Conservation (phyloP, 2,797 vertebrate species). For the Botia almorhae region DNA sequence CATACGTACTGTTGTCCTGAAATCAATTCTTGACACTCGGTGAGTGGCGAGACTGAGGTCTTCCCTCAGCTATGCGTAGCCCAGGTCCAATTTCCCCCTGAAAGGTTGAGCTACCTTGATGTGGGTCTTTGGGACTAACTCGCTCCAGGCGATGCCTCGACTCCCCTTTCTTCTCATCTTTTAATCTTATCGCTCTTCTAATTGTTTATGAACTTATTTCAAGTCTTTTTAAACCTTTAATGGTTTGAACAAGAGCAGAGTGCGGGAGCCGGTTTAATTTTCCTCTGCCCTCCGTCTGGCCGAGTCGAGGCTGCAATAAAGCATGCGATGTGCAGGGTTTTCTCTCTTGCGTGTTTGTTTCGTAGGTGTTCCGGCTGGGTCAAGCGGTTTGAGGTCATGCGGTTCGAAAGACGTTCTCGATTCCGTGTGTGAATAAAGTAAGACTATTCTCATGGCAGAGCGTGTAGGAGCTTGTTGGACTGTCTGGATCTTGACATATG, state of each 20-base stretch:
- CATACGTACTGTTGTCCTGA: constrained; percentile 5
- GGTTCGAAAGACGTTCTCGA: not conserved
- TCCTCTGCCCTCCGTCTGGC: not conserved
- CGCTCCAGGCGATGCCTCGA: constrained; percentile 54
- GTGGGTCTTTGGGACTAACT: constrained; percentile 43
- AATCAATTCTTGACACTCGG: constrained; percentile 34
- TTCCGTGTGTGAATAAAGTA: not conserved
- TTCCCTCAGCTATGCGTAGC: constrained; percentile 37
- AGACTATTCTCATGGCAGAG: not conserved
- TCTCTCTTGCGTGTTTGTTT: not conserved
- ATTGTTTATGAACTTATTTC: constrained; percentile 70
- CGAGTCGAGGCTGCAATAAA: not conserved
- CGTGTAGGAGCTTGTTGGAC: not conserved
- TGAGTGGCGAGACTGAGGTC: constrained; percentile 43
- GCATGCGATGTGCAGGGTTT: not conserved
- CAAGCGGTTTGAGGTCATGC: not conserved
- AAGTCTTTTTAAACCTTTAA: constrained; percentile 64
- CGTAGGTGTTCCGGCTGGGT: not conserved
- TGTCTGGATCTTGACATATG: constrained; percentile 3
- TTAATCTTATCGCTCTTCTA: constrained; percentile 70
- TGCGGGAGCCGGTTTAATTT: not conserved
- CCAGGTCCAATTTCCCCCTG: constrained; percentile 65
- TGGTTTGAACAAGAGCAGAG: constrained; percentile 53
- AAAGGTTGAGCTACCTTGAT: constrained; percentile 65
- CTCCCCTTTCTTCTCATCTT: constrained; percentile 61